phyloP scores from a whole-genome alignment of 2,888 invertebrate species.

The Eristalinus sepulchralis region DNA sequence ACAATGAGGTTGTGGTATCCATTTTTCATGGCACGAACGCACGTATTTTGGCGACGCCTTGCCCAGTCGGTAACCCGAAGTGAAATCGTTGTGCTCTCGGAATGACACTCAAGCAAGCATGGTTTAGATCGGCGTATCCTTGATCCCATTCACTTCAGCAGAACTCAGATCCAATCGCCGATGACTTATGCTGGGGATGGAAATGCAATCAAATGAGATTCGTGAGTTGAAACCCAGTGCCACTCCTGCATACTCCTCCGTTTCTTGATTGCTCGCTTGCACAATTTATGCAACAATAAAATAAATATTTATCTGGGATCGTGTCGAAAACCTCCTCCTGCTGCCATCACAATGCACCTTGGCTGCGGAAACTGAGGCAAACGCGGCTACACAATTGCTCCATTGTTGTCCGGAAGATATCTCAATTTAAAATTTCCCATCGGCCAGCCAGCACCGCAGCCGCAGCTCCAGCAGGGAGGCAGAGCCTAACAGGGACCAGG shows the following conservation, averaged over 20 bases:
- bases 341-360: constrained; percentile 44
- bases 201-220: constrained; percentile 61
- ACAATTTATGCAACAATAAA: constrained; percentile 76
- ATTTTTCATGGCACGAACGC: constrained; percentile 28
- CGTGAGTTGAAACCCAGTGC: constrained; percentile 51
- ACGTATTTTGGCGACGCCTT: not conserved
- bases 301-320: constrained; percentile 80
- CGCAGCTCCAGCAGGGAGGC: constrained; percentile 9
- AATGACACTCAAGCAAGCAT: not conserved
- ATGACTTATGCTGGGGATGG: constrained; percentile 35
- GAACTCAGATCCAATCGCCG: constrained; percentile 20
- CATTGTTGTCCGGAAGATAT: constrained; percentile 69
- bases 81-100: not conserved
- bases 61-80: constrained; percentile 18
- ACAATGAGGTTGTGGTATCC: constrained; percentile 24
- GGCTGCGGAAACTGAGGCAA: constrained; percentile 16
- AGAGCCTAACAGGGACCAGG: constrained; percentile 59
- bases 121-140: constrained; percentile 9
- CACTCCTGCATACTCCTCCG: constrained; percentile 57
- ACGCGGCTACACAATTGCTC: constrained; percentile 44
- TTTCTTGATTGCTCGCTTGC: constrained; percentile 62
- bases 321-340: constrained; percentile 79
- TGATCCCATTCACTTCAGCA: constrained; percentile 34
- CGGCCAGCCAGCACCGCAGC: constrained; percentile 12
- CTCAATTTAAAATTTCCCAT: constrained; percentile 69